Conservation (phyloP, 1,140 invertebrate genomes). For the Drosophila repleta region DNA sequence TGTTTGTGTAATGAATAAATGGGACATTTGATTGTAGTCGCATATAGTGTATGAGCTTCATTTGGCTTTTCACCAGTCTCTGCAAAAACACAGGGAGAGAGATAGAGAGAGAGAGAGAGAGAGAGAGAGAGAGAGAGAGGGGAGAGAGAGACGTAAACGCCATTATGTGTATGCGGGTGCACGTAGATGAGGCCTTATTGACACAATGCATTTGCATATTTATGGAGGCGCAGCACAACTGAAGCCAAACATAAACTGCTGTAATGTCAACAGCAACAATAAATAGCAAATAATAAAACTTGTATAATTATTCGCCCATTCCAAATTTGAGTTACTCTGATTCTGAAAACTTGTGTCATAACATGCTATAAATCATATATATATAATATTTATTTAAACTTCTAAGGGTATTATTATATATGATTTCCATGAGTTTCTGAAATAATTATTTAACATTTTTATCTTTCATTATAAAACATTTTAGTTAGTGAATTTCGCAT, state of each 20-base stretch:
- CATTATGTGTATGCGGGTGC: conserved; percentile 48
- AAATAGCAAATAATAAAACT: conserved; percentile 24
- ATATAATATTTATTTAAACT: too few species aligned
- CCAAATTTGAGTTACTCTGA: neutral
- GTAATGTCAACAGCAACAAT: conserved; percentile 12
- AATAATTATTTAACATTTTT: too few species aligned
- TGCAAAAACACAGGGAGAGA: too few species aligned
- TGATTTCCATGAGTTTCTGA: too few species aligned
- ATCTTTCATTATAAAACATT: too few species aligned
- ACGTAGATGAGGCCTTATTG: conserved; percentile 57
- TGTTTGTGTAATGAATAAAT: conserved; percentile 23
- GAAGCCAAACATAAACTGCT: conserved; percentile 42
- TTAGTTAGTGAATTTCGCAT: neutral
- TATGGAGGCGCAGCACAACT: conserved; percentile 28
- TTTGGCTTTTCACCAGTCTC: too few species aligned
- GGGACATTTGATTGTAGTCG: conserved; percentile 36
- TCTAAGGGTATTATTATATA: too few species aligned
- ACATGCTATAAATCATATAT: too few species aligned
- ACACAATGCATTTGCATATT: conserved; percentile 53
- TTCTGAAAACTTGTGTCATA: neutral
- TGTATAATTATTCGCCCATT: neutral
- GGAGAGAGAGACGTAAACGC: conserved; percentile 18
- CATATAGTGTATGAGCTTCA: neutral
- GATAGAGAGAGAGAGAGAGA: too few species aligned
- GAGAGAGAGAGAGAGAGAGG: neutral